A percentile compares a stretch with the other conserved stretches of the same genome.
phyloP scores from a whole-genome alignment of 1,140 invertebrate species.

The Sesamia nonagrioides region DNA sequence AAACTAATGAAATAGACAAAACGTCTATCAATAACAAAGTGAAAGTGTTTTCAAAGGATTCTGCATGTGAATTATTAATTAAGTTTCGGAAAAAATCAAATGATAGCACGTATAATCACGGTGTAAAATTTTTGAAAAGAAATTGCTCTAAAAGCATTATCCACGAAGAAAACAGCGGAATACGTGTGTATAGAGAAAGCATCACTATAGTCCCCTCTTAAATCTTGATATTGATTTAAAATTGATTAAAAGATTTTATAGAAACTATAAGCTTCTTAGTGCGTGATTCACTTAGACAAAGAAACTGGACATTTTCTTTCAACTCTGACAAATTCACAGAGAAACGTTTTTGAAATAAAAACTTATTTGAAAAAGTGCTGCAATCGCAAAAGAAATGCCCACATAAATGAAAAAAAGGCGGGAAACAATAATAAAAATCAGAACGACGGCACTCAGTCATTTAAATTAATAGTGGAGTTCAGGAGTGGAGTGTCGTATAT shows the following conservation, averaged over 20 bases:
- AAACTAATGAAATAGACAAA: too few relatives aligned
- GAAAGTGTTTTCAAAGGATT: too few relatives aligned
- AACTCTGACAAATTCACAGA: background rate
- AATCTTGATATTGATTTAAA: too few relatives aligned
- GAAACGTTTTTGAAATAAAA: background rate
- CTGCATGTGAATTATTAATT: too few relatives aligned
- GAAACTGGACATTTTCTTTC: background rate
- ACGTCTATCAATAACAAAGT: too few relatives aligned
- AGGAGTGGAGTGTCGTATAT: conserved; percentile 27
- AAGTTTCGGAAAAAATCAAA: too few relatives aligned
- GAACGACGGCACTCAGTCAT: conserved; percentile 40
- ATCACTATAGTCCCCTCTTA: too few relatives aligned
- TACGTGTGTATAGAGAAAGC: too few relatives aligned
- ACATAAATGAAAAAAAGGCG: background rate
- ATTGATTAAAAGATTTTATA: conserved; percentile 2
- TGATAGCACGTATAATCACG: too few relatives aligned
- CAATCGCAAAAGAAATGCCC: conserved; percentile 7
- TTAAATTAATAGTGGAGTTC: background rate
- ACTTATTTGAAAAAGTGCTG: conserved; percentile 15
- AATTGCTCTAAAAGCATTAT: too few relatives aligned
- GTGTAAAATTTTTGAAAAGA: too few relatives aligned
- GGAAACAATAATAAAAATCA: conserved; percentile 5
- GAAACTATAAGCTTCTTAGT: background rate
- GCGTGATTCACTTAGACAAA: background rate
- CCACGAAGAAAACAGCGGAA: too few relatives aligned